These are phyloP conservation scores for Bombus impatiens DNA, from an alignment of 1,140 invertebrate genomes.

Conservation along the genomic window DNA sequence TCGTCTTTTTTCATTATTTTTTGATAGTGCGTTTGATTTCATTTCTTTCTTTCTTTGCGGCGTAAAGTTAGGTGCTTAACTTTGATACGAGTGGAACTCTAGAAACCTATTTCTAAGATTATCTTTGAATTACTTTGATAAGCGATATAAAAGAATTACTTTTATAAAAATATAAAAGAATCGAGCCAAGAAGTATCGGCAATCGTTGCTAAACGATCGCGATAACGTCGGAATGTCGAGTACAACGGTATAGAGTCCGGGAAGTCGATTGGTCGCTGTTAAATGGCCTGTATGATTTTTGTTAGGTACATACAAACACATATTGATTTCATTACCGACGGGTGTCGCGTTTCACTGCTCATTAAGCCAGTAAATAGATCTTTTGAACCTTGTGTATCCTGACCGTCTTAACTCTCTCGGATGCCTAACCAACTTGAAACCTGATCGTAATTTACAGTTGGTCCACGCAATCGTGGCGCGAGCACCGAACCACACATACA, in stretches of 20 bases:
- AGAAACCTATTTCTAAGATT: not conserved
- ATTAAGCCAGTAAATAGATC: conserved; percentile 57
- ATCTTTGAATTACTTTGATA: not conserved
- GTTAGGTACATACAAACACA: not conserved
- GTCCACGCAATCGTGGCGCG: not conserved
- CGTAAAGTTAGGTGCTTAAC: not conserved
- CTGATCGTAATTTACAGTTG: conserved; percentile 54
- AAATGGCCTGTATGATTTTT: conserved; percentile 49
- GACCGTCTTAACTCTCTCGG: not conserved
- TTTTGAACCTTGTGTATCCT: conserved; percentile 28
- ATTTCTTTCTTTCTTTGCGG: not conserved
- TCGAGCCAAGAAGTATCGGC: not conserved
- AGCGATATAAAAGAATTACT: not conserved
- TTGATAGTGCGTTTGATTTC: not conserved
- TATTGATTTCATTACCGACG: conserved; percentile 46
- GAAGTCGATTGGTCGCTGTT: conserved; percentile 5
- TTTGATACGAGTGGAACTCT: not conserved
- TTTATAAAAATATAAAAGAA: not conserved
- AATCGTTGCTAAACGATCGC: not conserved
- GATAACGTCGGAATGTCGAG: not conserved
- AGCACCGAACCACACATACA: not conserved
- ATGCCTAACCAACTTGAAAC: conserved; percentile 58
- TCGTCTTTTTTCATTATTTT: not conserved
- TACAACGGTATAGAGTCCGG: not conserved
- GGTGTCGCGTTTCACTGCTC: conserved; percentile 49